phyloP scores from a whole-genome alignment of 2,797 vertebrate species.

The Anguilla obscura region DNA sequence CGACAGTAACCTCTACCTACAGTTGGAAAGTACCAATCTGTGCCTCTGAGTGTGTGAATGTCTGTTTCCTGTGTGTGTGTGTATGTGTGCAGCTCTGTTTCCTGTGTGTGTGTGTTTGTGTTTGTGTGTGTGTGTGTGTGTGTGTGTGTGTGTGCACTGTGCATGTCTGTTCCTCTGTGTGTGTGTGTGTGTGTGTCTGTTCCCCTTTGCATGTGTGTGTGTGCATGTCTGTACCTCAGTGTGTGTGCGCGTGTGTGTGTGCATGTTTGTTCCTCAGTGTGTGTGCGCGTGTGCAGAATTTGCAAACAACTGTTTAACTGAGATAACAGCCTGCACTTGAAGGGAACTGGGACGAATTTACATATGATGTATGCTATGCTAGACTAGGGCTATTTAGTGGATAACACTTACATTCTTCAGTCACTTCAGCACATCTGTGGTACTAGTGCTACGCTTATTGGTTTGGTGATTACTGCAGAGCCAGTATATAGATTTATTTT shows the following conservation, averaged over 20 bases:
- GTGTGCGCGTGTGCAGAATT: background rate
- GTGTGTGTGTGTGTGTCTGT: background rate
- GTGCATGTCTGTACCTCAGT: background rate
- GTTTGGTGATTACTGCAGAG: background rate
- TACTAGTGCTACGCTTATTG: background rate
- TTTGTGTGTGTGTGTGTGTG: background rate
- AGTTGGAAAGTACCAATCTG: constrained; percentile 42
- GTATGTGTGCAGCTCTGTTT: constrained; percentile 17
- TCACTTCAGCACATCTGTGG: background rate
- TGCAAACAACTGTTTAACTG: background rate
- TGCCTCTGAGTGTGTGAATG: background rate
- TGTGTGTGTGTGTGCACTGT: background rate
- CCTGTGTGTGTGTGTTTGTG: background rate
- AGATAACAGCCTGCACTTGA: background rate
- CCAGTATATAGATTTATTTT: background rate
- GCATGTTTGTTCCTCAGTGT: background rate
- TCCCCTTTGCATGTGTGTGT: constrained; percentile 11
- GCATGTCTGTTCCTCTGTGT: constrained; percentile 1
- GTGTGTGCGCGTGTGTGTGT: background rate
- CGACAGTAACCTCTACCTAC: background rate
- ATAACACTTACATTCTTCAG: background rate
- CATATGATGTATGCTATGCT: background rate
- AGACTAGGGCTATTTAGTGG: background rate
- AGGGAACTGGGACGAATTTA: background rate
- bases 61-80: constrained; percentile 8